These are phyloP conservation scores for Halcyon chelicuti DNA, from an alignment of 2,797 vertebrate species.

Conservation along the genomic window DNA sequence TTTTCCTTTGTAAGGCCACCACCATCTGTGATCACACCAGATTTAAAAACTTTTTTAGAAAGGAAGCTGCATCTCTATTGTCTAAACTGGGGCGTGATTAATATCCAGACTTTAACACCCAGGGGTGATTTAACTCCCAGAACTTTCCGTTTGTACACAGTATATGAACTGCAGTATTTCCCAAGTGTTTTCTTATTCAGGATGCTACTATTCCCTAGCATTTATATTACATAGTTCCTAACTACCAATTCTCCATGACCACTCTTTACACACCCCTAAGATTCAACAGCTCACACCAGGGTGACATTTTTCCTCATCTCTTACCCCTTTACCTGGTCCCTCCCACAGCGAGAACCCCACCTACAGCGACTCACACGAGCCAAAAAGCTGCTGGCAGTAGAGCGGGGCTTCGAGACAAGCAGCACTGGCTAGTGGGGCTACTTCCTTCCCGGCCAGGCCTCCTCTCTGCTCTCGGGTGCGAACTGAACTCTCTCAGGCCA, in stretches of 20 bases:
- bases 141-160: background rate
- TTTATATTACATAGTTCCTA: background rate
- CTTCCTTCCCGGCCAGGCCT: background rate
- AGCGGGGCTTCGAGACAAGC: rapidly evolving
- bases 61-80: background rate
- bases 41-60: background rate
- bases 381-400: background rate
- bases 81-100: background rate
- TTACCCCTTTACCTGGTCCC: background rate
- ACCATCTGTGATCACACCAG: background rate
- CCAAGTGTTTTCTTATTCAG: background rate
- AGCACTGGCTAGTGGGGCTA: background rate
- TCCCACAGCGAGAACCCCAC: background rate
- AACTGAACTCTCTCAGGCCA: too few relatives aligned
- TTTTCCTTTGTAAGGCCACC: background rate
- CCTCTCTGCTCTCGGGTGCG: too few relatives aligned
- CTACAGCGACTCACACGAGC: background rate
- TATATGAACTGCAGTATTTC: background rate
- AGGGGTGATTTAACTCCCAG: too few relatives aligned
- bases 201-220: background rate
- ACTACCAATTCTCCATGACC: background rate
- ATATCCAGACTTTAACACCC: background rate
- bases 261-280: rapidly evolving
- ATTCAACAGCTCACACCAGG: background rate
- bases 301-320: background rate